phyloP scores from a whole-genome alignment of 1,140 invertebrate genomes.

The Proctacanthus coquilletti region DNA sequence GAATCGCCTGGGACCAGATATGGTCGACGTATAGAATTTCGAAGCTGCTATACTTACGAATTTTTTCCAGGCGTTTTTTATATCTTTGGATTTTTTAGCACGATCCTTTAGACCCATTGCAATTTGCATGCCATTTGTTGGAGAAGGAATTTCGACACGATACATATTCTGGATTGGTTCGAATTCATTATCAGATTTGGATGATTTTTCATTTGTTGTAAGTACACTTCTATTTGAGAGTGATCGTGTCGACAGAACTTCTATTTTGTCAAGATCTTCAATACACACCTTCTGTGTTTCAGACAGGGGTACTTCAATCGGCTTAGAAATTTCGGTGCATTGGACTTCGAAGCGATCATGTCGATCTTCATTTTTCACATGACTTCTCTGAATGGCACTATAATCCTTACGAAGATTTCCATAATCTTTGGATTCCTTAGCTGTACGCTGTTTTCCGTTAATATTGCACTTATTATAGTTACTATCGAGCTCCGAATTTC shows the following conservation, averaged over 20 bases:
- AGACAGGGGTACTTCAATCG: constrained; percentile 16
- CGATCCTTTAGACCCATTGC: constrained; percentile 26
- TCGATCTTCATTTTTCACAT: too few relatives aligned
- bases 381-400: too few relatives aligned
- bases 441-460: too few relatives aligned
- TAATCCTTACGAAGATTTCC: too few relatives aligned
- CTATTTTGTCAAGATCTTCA: constrained; percentile 18
- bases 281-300: constrained; percentile 4
- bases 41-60: constrained; percentile 29
- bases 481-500: constrained; percentile 20
- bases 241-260: constrained; percentile 23
- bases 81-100: constrained; percentile 24
- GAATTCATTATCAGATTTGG: too few relatives aligned
- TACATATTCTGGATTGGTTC: constrained; percentile 22
- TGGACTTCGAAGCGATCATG: too few relatives aligned
- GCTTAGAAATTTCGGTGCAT: constrained; percentile 29
- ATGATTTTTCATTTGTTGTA: neutral
- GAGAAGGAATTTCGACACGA: constrained; percentile 23
- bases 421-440: too few relatives aligned
- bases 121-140: constrained; percentile 28
- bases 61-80: constrained; percentile 31
- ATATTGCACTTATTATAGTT: too few relatives aligned
- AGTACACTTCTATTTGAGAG: constrained; percentile 20
- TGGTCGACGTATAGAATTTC: constrained; percentile 27
- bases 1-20: constrained; percentile 21